Percentiles rank a stretch among this genome's conserved stretches.
phyloP scores from a whole-genome alignment of 2,797 vertebrate genomes.

The Myioborus miniatus region DNA sequence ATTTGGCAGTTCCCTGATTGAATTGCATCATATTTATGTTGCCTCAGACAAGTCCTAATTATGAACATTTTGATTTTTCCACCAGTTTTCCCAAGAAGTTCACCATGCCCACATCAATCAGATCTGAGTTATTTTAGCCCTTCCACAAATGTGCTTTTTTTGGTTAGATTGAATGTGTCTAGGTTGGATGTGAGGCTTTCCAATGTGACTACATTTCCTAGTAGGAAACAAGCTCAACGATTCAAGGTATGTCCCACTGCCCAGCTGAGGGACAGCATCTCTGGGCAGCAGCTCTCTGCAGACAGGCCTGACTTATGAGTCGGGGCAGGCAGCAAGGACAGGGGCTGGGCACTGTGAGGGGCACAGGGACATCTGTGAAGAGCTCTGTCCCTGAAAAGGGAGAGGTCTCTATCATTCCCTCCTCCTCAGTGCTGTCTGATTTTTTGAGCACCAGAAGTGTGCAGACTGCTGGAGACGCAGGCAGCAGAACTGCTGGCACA shows the following conservation, averaged over 20 bases:
- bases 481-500: not conserved
- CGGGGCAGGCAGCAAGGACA: fast-evolving
- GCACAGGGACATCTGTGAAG: no score
- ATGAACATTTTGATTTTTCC: constrained; percentile 18
- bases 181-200: constrained; percentile 1
- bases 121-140: not conserved
- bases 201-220: constrained; percentile 29
- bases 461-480: not conserved
- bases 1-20: not conserved
- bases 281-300: not conserved
- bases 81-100: constrained; percentile 18
- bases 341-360: fast-evolving
- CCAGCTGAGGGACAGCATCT: not conserved
- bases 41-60: not conserved
- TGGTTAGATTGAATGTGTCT: not conserved
- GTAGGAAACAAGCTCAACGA: not conserved
- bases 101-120: constrained; percentile 24
- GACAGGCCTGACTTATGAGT: not conserved
- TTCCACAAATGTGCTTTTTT: constrained; percentile 2
- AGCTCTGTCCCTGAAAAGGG: not conserved
- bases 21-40: not conserved
- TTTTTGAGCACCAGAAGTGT: not conserved
- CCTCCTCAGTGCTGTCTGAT: not conserved
- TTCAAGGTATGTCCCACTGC: not conserved
- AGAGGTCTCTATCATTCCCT: not conserved